phyloP scores from a whole-genome alignment of 2,113 vertebrate genomes.

The Falco punctatus region DNA sequence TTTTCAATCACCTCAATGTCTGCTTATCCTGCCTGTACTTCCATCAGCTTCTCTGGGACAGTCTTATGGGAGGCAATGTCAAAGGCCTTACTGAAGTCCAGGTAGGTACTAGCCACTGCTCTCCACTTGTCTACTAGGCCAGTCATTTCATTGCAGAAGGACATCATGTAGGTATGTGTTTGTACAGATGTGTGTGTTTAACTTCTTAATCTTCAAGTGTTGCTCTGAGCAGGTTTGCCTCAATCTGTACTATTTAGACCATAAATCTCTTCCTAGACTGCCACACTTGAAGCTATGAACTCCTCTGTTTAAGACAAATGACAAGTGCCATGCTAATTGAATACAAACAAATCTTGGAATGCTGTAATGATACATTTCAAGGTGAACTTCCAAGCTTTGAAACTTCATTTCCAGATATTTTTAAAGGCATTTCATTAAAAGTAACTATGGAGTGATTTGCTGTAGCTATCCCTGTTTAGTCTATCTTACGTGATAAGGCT shows the following conservation, averaged over 20 bases:
- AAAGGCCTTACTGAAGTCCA: not conserved
- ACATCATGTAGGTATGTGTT: not conserved
- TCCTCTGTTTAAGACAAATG: not conserved
- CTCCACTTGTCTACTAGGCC: not conserved
- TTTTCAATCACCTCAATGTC: too few relatives aligned
- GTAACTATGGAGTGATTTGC: not conserved
- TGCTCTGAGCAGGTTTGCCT: not conserved
- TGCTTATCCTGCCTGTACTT: too few relatives aligned
- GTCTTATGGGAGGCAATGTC: not conserved
- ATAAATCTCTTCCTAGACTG: not conserved
- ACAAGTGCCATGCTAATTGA: not conserved
- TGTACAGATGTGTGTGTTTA: not conserved
- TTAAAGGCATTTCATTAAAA: not conserved
- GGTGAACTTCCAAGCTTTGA: not conserved
- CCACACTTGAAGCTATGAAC: not conserved
- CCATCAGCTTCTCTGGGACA: too few relatives aligned
- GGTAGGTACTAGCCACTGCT: not conserved
- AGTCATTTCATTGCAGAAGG: not conserved
- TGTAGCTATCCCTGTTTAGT: not conserved
- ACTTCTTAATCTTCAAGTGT: not conserved
- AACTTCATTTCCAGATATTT: not conserved
- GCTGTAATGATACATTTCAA: not conserved
- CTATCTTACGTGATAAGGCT: not conserved
- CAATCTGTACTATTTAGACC: not conserved
- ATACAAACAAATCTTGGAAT: not conserved